Evolutionary conservation across 1,140 invertebrate genomes (phyloP).

Genomic region (Atta colombica): DNA sequence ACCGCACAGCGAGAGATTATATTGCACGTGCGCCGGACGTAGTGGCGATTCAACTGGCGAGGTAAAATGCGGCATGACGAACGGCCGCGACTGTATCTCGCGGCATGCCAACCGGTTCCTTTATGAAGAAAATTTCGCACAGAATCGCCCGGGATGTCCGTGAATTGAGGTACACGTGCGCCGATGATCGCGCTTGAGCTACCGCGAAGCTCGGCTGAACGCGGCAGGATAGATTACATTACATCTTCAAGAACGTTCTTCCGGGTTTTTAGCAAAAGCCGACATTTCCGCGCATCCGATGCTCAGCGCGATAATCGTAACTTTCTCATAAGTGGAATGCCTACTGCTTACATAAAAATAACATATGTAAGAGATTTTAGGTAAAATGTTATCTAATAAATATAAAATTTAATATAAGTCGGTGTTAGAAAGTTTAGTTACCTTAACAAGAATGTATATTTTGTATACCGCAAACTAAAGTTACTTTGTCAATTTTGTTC

Average conservation of each 20-base stretch:
- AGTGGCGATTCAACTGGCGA: slow-evolving; percentile 62
- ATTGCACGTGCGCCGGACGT: slow-evolving; percentile 73
- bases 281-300: slow-evolving; percentile 19
- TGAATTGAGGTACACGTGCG: slow-evolving; percentile 66
- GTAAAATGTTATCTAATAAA: background rate
- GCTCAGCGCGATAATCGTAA: background rate
- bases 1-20: slow-evolving; percentile 68
- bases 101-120: slow-evolving; percentile 63
- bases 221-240: slow-evolving; percentile 58
- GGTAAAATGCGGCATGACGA: slow-evolving; percentile 68
- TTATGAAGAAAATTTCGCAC: slow-evolving; percentile 59
- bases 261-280: slow-evolving; percentile 42
- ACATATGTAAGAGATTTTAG: background rate
- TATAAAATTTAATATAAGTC: background rate
- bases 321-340: background rate
- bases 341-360: background rate
- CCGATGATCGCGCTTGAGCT: slow-evolving; percentile 48
- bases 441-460: background rate
- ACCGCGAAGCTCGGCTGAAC: slow-evolving; percentile 21
- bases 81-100: slow-evolving; percentile 49
- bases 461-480: too few relatives aligned
- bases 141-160: slow-evolving; percentile 54
- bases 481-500: too few relatives aligned
- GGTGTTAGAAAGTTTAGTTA: background rate
- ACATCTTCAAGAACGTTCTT: slow-evolving; percentile 49